Evolutionary conservation across 2,113 vertebrate genomes (phyloP).

Genomic region (Trinectes maculatus): DNA sequence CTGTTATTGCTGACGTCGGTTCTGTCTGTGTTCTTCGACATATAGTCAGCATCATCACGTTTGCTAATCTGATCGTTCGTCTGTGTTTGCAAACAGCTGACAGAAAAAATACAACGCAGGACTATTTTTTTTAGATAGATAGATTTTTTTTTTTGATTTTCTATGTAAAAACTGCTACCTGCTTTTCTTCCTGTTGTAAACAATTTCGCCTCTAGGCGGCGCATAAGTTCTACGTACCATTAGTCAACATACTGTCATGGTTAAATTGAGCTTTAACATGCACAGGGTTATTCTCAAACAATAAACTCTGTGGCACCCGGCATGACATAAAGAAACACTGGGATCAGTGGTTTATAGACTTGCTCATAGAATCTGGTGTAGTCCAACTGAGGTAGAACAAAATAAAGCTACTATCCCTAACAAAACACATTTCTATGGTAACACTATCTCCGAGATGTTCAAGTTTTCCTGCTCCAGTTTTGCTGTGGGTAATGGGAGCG

Average conservation of each 20-base stretch:
- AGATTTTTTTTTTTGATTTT: too few species aligned
- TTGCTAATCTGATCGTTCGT: too few species aligned
- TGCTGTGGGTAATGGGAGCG: conserved; percentile 62
- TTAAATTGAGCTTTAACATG: conserved; percentile 46
- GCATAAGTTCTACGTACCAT: conserved; percentile 13
- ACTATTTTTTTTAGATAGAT: too few species aligned
- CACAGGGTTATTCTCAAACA: conserved; percentile 35
- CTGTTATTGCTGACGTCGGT: too few species aligned
- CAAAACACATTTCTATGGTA: conserved; percentile 19
- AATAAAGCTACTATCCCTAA: conserved; percentile 3
- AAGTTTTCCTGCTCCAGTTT: conserved; percentile 63
- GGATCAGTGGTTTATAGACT: background rate
- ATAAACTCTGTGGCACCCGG: conserved; percentile 17
- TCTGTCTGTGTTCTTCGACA: too few species aligned
- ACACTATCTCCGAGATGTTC: conserved; percentile 30
- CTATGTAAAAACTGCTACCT: too few species aligned
- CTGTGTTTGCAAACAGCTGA: too few species aligned
- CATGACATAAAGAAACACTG: conserved; percentile 4
- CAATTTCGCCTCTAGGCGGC: conserved; percentile 66
- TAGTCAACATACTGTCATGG: background rate
- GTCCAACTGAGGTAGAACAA: conserved; percentile 4
- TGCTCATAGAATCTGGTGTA: conserved; percentile 8
- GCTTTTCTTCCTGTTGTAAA: too few species aligned
- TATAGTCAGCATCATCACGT: too few species aligned
- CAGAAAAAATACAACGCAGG: too few species aligned